These are phyloP conservation scores for Montipora foliosa DNA, from an alignment of 64 coral and sea anemone species.

Conservation along the genomic window DNA sequence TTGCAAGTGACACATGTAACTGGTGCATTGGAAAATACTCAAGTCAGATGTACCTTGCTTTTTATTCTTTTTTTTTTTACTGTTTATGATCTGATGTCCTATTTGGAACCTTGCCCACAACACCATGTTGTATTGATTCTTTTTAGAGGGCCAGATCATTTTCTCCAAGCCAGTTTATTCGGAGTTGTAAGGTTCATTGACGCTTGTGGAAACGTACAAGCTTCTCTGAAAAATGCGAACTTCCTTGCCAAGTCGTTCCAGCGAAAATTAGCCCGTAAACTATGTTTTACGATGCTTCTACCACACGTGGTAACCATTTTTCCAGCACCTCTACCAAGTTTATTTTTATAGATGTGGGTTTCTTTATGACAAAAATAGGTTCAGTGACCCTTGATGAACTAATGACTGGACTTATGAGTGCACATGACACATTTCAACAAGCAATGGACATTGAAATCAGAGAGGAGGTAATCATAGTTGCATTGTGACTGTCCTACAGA, in stretches of 20 bases:
- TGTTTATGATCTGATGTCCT: neutral
- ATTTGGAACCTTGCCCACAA: neutral
- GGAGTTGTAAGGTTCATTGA: too few species aligned
- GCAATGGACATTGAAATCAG: conserved; percentile 85
- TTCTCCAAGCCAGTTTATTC: neutral
- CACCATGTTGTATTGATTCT: too few species aligned
- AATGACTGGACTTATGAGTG: conserved; percentile 91
- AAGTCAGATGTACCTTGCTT: too few species aligned
- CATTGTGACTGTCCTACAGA: neutral
- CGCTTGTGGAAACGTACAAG: too few species aligned
- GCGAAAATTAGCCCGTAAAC: too few species aligned
- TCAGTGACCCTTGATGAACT: conserved; percentile 87
- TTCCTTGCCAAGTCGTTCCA: too few species aligned
- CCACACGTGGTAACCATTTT: too few species aligned
- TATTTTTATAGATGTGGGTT: neutral
- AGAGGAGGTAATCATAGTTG: conserved; percentile 74
- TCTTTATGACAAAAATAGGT: conserved; percentile 26
- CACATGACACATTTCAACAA: conserved; percentile 89
- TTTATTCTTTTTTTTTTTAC: too few species aligned
- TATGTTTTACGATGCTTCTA: too few species aligned
- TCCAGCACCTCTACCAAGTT: neutral
- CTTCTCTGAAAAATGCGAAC: neutral
- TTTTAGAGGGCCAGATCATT: too few species aligned
- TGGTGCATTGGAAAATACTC: too few species aligned
- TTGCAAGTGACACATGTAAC: too few species aligned